Evolutionary conservation across 2,888 invertebrate genomes (phyloP).

Genomic region (Epiblema foenella): DNA sequence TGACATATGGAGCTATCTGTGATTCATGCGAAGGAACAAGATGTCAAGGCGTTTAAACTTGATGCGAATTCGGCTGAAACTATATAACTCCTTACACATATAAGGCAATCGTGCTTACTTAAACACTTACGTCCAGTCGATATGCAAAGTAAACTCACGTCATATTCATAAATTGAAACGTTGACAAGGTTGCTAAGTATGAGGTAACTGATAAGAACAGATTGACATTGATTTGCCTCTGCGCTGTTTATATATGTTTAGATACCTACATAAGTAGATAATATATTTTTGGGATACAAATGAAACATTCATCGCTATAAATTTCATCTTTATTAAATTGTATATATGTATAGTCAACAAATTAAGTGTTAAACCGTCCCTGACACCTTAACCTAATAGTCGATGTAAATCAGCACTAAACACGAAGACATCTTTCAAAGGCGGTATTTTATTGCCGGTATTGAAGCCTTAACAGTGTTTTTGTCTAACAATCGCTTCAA

Average conservation of each 20-base stretch:
- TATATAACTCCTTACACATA: constrained; percentile 21
- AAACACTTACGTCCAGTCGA: constrained; percentile 21
- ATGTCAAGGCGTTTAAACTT: constrained; percentile 35
- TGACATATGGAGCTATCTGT: constrained; percentile 25
- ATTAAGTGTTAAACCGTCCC: neutral
- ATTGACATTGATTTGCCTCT: constrained; percentile 65
- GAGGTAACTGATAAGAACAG: constrained; percentile 53
- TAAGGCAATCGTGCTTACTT: constrained; percentile 23
- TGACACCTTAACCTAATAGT: constrained; percentile 22
- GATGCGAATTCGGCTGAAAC: constrained; percentile 27
- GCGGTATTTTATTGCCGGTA: constrained; percentile 11
- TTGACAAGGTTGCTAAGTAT: constrained; percentile 40
- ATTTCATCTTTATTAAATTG: neutral
- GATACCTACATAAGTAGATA: constrained; percentile 37
- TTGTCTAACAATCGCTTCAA: constrained; percentile 17
- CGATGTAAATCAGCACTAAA: constrained; percentile 12
- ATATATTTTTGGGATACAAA: constrained; percentile 23
- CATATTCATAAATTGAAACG: constrained; percentile 36
- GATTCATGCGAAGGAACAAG: constrained; percentile 35
- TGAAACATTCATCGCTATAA: constrained; percentile 3
- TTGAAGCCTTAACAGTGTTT: constrained; percentile 15
- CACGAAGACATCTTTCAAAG: constrained; percentile 17
- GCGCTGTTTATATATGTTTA: constrained; percentile 50
- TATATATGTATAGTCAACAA: neutral
- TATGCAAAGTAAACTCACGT: constrained; percentile 35